These are phyloP conservation scores for Alaudala cheleensis DNA, from an alignment of 2,113 vertebrate species.

Conservation along the genomic window DNA sequence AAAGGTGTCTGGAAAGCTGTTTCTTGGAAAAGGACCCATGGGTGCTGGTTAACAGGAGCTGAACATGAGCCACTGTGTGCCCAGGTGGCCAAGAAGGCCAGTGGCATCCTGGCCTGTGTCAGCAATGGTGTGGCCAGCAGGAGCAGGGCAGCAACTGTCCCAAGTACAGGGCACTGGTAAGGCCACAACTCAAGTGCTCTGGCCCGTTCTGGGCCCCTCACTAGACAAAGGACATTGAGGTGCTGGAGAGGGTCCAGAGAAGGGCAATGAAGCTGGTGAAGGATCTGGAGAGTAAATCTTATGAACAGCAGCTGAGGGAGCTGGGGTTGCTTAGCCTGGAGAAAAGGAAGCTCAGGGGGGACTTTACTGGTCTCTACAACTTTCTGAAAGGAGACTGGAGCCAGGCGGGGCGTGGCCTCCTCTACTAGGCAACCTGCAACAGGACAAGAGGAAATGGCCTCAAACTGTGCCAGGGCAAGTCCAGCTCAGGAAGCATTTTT, in stretches of 20 bases:
- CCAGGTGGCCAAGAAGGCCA: not conserved
- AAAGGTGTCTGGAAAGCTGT: not conserved
- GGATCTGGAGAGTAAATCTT: not conserved
- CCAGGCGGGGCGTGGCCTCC: not conserved
- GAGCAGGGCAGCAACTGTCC: rapidly evolving
- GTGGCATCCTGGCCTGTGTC: not conserved
- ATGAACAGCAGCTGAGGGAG: not conserved
- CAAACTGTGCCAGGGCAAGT: not conserved
- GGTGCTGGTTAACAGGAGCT: not conserved
- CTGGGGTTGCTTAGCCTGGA: not conserved
- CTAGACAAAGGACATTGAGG: not conserved
- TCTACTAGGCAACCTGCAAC: not conserved
- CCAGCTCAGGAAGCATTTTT: not conserved
- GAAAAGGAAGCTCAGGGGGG: not conserved
- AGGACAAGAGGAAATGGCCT: not conserved
- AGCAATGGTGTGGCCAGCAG: not conserved
- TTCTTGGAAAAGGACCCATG: not conserved
- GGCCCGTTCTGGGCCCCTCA: not conserved
- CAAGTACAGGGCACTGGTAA: not conserved
- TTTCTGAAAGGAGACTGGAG: not conserved
- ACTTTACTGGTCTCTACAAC: not conserved
- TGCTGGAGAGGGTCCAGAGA: not conserved
- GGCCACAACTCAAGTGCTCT: not conserved
- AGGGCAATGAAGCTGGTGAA: not conserved
- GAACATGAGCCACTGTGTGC: not conserved